Conservation (phyloP, 2,797 vertebrate genomes). For the Arrhamphus sclerolepis region DNA sequence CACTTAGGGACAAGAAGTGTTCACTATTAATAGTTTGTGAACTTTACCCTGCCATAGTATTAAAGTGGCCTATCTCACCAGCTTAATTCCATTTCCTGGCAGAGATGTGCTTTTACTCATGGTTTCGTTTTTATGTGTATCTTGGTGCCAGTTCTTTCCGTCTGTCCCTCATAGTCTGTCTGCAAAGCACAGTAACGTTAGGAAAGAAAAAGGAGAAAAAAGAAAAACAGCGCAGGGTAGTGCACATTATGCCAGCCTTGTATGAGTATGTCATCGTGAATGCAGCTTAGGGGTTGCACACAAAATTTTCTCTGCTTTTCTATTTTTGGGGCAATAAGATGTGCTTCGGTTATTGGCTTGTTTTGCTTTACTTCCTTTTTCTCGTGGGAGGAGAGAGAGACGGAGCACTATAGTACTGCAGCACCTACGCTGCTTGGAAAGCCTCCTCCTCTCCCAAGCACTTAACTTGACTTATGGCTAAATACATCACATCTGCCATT, state of each 20-base stretch:
- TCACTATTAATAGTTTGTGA: conserved; percentile 60
- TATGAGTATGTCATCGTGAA: not conserved
- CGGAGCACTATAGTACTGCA: conserved; percentile 29
- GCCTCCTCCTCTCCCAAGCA: conserved; percentile 42
- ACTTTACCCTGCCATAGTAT: conserved; percentile 39
- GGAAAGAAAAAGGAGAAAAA: conserved; percentile 18
- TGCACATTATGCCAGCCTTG: conserved; percentile 2
- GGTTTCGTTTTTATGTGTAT: conserved; percentile 16
- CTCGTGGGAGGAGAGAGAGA: conserved; percentile 47
- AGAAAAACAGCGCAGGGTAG: no score
- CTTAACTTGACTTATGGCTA: conserved; percentile 57
- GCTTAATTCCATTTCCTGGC: conserved; percentile 54
- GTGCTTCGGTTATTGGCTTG: conserved; percentile 59
- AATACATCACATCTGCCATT: conserved; percentile 59
- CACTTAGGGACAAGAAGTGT: conserved; percentile 27
- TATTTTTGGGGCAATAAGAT: conserved; percentile 43
- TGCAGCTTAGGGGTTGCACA: conserved; percentile 20
- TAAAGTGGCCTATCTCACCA: conserved; percentile 29
- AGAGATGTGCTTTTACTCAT: conserved; percentile 28
- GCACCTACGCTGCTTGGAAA: conserved; percentile 45
- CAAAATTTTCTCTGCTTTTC: not conserved
- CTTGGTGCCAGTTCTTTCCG: conserved; percentile 2
- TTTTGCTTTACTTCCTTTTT: conserved; percentile 66
- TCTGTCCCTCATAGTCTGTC: conserved; percentile 11
- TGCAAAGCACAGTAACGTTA: conserved; percentile 18